Conservation (phyloP, 2,113 vertebrate genomes). For the Eptesicus fuscus region DNA sequence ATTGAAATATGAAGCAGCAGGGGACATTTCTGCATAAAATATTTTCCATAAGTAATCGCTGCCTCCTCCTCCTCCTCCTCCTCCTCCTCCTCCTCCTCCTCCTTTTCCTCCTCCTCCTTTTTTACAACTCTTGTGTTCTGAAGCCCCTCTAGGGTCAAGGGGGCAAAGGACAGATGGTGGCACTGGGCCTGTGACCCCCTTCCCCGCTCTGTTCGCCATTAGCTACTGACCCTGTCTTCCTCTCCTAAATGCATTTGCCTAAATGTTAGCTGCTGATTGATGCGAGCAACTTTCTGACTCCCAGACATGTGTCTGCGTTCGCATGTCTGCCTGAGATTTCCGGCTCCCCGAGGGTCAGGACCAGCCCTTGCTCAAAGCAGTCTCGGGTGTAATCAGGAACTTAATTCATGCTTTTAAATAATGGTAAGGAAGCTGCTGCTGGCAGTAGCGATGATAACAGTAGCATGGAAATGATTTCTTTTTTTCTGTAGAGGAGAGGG, state of each 20-base stretch:
- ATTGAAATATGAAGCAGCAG: not conserved
- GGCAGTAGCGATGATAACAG: not conserved
- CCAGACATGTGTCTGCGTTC: not conserved
- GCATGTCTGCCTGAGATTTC: not conserved
- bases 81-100: too few species aligned
- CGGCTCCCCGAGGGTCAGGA: not conserved
- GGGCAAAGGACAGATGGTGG: not conserved
- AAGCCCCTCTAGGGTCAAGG: not conserved
- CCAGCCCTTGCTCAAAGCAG: not conserved
- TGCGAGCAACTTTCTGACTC: not conserved
- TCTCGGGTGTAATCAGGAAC: not conserved
- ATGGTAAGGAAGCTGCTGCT: not conserved
- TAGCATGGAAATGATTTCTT: not conserved
- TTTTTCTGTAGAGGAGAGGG: not conserved
- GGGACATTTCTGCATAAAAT: not conserved
- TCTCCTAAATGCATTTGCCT: not conserved
- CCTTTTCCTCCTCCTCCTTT: not conserved
- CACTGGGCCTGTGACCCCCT: not conserved
- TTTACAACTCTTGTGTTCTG: not conserved
- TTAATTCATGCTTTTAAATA: conserved; percentile 23
- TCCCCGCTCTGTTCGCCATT: not conserved
- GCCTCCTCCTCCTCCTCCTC: not conserved
- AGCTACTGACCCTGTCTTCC: not conserved
- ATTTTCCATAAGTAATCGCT: not conserved
- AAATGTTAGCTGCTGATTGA: not conserved